phyloP scores from a whole-genome alignment of 2,797 vertebrate species.

The Danio tinwini region DNA sequence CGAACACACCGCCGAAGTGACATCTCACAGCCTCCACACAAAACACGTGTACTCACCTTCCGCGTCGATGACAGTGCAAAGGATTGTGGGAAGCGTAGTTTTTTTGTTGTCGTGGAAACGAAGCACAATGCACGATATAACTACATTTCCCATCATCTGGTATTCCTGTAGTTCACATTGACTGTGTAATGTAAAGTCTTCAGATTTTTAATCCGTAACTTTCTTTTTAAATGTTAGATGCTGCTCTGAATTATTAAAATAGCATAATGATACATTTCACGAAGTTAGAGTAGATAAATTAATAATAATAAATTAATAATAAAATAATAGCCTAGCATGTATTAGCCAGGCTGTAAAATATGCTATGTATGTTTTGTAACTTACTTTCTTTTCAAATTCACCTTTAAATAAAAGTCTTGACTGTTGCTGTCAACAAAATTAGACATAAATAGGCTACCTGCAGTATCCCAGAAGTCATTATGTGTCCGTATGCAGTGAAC shows the following conservation, averaged over 20 bases:
- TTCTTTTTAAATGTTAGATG: not conserved
- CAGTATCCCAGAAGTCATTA: not conserved
- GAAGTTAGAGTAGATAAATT: not conserved
- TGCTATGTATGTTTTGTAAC: not conserved
- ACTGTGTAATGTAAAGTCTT: too few relatives aligned
- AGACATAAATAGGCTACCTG: not conserved
- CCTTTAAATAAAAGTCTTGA: not conserved
- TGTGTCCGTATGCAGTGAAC: not conserved
- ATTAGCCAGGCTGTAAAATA: too few relatives aligned
- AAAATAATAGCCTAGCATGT: not conserved
- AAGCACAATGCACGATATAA: not conserved
- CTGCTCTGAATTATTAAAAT: not conserved
- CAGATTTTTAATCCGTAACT: too few relatives aligned
- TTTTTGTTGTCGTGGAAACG: accelerated
- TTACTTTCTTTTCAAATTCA: not conserved
- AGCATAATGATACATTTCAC: not conserved
- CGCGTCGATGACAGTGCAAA: slow-evolving; percentile 11
- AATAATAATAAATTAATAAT: not conserved
- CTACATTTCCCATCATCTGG: slow-evolving; percentile 65
- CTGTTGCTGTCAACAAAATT: not conserved
- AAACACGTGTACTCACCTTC: slow-evolving; percentile 65
- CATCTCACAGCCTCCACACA: slow-evolving; percentile 1
- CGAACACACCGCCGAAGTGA: not conserved
- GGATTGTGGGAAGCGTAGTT: slow-evolving; percentile 69
- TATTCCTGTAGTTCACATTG: not conserved